These are phyloP conservation scores for Eclectus roratus DNA, from an alignment of 2,113 vertebrate genomes.

Conservation along the genomic window DNA sequence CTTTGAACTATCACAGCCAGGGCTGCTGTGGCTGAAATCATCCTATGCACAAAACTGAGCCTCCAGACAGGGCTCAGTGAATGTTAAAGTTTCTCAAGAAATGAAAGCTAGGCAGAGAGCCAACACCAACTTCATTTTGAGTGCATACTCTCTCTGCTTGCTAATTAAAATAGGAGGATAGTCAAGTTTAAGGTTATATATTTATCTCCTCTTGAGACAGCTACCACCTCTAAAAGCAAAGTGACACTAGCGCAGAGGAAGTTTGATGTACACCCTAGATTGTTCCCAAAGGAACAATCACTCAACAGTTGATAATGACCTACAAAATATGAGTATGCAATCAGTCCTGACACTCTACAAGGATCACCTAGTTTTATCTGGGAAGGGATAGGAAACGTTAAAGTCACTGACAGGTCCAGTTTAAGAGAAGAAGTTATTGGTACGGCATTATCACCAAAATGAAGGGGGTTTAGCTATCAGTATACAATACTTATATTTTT, in stretches of 20 bases:
- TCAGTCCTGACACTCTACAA: background rate
- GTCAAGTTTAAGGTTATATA: conserved; percentile 22
- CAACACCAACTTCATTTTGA: conserved; percentile 42
- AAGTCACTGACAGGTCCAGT: background rate
- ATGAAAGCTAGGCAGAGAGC: conserved; percentile 19
- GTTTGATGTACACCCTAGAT: background rate
- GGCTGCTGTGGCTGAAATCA: background rate
- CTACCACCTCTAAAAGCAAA: conserved; percentile 29
- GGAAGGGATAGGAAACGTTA: background rate
- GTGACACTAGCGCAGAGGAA: background rate
- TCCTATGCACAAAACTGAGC: background rate
- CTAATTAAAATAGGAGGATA: conserved; percentile 46
- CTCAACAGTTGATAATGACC: conserved; percentile 5
- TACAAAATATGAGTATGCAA: background rate
- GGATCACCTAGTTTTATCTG: background rate
- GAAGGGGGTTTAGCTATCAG: background rate
- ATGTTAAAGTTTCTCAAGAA: background rate
- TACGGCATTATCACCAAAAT: background rate
- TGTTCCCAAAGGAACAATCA: background rate
- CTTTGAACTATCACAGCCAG: background rate
- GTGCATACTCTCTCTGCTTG: conserved; percentile 7
- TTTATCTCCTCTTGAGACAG: conserved; percentile 26
- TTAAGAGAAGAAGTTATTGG: background rate
- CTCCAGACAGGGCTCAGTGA: background rate
- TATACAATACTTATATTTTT: background rate